Evolutionary conservation across 1,140 invertebrate species (phyloP), one percentile per base, ranked within the genome.

Genomic region (Chironomus tepperi): DNA sequence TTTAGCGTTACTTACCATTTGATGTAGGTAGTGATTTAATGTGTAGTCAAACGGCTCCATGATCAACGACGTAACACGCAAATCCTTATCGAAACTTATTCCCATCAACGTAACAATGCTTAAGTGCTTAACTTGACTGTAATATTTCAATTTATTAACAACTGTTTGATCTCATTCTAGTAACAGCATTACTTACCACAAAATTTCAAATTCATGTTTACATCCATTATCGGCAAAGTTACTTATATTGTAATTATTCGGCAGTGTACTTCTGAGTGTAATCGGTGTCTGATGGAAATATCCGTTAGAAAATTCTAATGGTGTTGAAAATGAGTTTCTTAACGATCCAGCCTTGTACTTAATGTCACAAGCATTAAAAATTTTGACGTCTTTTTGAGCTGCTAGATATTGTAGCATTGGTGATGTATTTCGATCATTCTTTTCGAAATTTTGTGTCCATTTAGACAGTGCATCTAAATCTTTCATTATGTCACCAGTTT

Each of bases 41-140:
- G 73, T 70, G 12, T 24, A 43, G n/a, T 24, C 57, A 24, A 73
- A 24, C n/a, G 75, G 75, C 42, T 75, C 75, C 65, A 75, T 64
- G 12, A 75, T 47, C n/a, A 75, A 21, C 2, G 75, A 73, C 7
- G 15, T 19, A 12, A 34, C 7, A n/a, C 47, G 24, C 15, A 15
- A 43, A 7, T 73, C 67, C 3, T 18, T 9, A 18, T 75, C 75
- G 21, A 43, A 70, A 12, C 12, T n/a, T 12, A 74, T 24, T 19
- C 42, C 75, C 75, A 75, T 75, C 21, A 75, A 73, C 15, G 47
- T 57, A 12, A 21, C 43, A 0, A 75, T 74, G 34, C 57, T 74
- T 7, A 43, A 57, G 16, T 75, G 75, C 2, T 47, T 19, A 6
- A 75, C 47, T 74, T 75, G 47, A 19, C 75, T 75, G 42, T 18